Conservation (phyloP, 2,113 vertebrate species). For the Leucoraja erinaceus region DNA sequence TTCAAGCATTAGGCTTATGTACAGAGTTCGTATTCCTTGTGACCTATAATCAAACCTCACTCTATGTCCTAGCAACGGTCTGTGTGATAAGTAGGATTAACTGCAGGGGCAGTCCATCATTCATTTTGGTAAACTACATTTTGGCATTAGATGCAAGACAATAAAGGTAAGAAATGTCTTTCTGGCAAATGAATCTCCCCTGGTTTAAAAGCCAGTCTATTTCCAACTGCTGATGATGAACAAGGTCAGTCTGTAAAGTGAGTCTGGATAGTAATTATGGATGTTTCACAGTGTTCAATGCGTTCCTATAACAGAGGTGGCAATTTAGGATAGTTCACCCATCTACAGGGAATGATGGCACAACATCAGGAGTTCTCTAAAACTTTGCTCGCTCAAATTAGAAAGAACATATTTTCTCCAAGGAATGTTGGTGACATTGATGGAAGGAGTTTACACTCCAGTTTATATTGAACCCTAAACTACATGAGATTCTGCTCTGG, state of each 20-base stretch:
- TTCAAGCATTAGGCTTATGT: neutral
- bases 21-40: no score
- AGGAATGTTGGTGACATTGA: neutral
- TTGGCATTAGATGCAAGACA: no score
- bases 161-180: no score
- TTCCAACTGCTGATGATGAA: no score
- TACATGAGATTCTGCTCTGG: neutral
- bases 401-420: neutral
- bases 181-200: no score
- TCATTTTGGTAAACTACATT: no score
- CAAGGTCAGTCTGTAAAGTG: no score
- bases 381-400: neutral
- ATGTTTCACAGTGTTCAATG: no score
- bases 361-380: neutral
- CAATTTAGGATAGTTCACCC: neutral
- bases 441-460: neutral
- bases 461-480: neutral
- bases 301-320: no score
- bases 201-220: no score
- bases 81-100: neutral
- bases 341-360: neutral
- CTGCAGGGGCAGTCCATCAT: neutral
- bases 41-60: neutral
- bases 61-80: neutral
- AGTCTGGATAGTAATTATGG: no score